Evolutionary conservation across 1,140 invertebrate species (phyloP).

Genomic region (Dreissena rostriformis): DNA sequence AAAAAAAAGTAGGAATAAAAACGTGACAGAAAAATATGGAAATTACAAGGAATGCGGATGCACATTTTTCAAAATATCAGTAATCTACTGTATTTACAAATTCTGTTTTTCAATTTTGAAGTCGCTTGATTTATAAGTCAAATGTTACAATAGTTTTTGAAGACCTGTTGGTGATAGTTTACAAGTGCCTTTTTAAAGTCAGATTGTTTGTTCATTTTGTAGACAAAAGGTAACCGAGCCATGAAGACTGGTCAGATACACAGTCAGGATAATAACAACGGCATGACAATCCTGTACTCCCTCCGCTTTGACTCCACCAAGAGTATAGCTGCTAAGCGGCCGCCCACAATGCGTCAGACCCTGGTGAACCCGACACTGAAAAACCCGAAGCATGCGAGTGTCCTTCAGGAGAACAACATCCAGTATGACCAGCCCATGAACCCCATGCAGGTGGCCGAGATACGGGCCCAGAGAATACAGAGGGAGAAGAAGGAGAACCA

Average conservation of each 20-base stretch:
- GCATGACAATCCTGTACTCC: conserved; percentile 87
- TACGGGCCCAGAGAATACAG: conserved; percentile 91
- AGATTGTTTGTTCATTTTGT: conserved; percentile 47
- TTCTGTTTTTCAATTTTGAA: too few relatives aligned
- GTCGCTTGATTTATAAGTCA: too few relatives aligned
- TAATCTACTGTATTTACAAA: too few relatives aligned
- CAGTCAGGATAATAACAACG: conserved; percentile 91
- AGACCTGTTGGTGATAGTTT: too few relatives aligned
- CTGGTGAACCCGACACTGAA: conserved; percentile 87
- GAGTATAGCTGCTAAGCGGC: conserved; percentile 85
- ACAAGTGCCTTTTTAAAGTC: too few relatives aligned
- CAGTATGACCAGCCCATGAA: conserved; percentile 92
- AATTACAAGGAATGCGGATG: too few relatives aligned
- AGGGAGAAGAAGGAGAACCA: conserved; percentile 88
- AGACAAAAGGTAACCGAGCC: conserved; percentile 87
- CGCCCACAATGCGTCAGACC: conserved; percentile 87
- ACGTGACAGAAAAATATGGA: too few relatives aligned
- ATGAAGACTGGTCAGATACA: conserved; percentile 91
- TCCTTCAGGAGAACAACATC: conserved; percentile 91
- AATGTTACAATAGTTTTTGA: too few relatives aligned
- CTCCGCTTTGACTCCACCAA: conserved; percentile 92
- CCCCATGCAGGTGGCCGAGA: conserved; percentile 92
- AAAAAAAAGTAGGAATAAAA: too few relatives aligned
- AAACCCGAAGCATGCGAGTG: conserved; percentile 92
- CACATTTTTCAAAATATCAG: too few relatives aligned